Base-by-base conservation (phyloP, 2,888 invertebrate genomes). In the Amphipyra tragopoginis region DNA sequence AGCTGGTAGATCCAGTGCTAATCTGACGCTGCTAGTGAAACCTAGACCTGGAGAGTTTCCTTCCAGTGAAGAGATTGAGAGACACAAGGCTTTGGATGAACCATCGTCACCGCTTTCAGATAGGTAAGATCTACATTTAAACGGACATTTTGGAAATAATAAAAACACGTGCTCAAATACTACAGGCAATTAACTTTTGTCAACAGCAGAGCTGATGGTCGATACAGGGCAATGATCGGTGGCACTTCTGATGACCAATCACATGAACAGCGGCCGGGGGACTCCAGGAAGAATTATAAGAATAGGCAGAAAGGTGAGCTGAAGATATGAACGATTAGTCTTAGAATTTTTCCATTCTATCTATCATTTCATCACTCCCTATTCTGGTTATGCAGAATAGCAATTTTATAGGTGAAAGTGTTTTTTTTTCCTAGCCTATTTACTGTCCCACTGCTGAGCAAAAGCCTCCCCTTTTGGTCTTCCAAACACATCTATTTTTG, bases 1-100 rank as follows among this genome's bases (percentile, higher is more conserved):
- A 51, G 98, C 98, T 9, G 98, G 98, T 0, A 95, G 97, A 49
- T 97, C 97, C 51, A 96, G 96, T 57, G 98, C 98, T 0, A 97
- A 97, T 85, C 96, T 98, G 57, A 96, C 96, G 0, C 94, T 98
- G 42, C 96, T 97, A 33, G 98, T 98, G 5, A 97, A 98, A 86
- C 96, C 97, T 0, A 96, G 96, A 67, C 97, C 98, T 0, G 97
- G 96, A 29, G 97, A 97, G 77, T 97, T 97, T 81, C 97, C 97
- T 44, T 97, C 97, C 49, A 97, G 97, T 45, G 97, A 97, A 82
- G 98, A 98, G 86, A 96, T 97, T 36, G 96, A 96, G 63, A 90
- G 95, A 21, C 95, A 95, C 48, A 95, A 95, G 53, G 88, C 92
- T 0, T 64, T 93, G 68, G 94, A 95, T 60, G 94, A 95, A 52